Conservation (phyloP, 1,140 invertebrate species). For the Drosophila nebulosa region DNA sequence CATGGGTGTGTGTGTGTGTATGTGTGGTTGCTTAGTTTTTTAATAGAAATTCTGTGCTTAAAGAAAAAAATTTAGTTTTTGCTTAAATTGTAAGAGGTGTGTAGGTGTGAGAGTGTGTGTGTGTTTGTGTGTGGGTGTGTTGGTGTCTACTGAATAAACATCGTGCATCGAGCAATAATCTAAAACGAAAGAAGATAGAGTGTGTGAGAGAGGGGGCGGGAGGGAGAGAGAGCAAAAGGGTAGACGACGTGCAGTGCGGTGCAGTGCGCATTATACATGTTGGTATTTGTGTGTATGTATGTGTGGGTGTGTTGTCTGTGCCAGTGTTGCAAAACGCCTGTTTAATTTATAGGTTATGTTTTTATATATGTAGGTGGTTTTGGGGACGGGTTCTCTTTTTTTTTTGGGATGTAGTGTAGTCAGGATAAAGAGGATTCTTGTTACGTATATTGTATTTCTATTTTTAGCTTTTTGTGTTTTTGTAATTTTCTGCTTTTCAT, state of each 20-base stretch:
- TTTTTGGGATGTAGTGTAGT: neutral
- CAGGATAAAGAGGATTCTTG: slow-evolving; percentile 14
- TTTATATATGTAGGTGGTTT: neutral
- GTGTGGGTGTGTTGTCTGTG: slow-evolving; percentile 25
- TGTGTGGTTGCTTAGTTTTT: slow-evolving; percentile 32
- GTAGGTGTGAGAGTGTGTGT: slow-evolving; percentile 7
- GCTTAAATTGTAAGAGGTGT: slow-evolving; percentile 12
- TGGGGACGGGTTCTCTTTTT: neutral
- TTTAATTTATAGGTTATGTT: slow-evolving; percentile 19
- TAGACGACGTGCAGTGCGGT: slow-evolving; percentile 32
- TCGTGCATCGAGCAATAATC: slow-evolving; percentile 64
- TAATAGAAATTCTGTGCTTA: slow-evolving; percentile 19
- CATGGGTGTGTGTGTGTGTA: slow-evolving; percentile 40
- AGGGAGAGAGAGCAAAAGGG: neutral
- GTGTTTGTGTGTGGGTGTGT: slow-evolving; percentile 8
- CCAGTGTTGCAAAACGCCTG: slow-evolving; percentile 36
- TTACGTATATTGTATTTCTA: slow-evolving; percentile 66
- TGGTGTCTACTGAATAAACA: slow-evolving; percentile 52
- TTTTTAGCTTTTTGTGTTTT: slow-evolving; percentile 10
- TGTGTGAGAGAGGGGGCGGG: slow-evolving; percentile 11
- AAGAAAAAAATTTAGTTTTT: slow-evolving; percentile 40
- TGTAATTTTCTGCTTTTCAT: slow-evolving; percentile 19
- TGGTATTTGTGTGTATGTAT: neutral
- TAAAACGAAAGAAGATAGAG: slow-evolving; percentile 52
- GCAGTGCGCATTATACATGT: neutral